These are phyloP conservation scores for Drosophila neonasuta DNA, from an alignment of 2,888 invertebrate genomes.

Conservation along the genomic window DNA sequence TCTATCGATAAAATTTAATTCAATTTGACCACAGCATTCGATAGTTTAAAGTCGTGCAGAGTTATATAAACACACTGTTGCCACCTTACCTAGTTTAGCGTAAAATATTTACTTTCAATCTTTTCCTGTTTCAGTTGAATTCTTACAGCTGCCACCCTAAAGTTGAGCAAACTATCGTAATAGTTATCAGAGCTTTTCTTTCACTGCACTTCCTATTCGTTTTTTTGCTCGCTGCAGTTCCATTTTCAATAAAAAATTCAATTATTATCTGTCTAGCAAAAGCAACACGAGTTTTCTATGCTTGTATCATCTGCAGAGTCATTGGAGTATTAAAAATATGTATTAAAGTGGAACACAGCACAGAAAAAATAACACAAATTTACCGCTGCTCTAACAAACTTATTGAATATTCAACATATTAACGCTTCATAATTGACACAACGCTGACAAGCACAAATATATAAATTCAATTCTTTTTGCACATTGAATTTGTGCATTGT, in stretches of 20 bases:
- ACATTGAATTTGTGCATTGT: constrained; percentile 51
- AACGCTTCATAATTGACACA: background rate
- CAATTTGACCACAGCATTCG: background rate
- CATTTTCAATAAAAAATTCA: constrained; percentile 61
- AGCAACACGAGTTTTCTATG: constrained; percentile 14
- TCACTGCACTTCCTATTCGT: constrained; percentile 1
- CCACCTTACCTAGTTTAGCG: constrained; percentile 2
- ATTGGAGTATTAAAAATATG: background rate
- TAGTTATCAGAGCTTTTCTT: constrained; percentile 22
- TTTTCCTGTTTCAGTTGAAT: constrained; percentile 39
- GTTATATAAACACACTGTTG: background rate
- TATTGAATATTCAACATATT: background rate
- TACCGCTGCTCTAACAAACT: background rate
- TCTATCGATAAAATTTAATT: background rate
- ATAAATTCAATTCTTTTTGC: constrained; percentile 21
- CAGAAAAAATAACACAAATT: background rate
- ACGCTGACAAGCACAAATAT: background rate
- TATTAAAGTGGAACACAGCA: background rate
- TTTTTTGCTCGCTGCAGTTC: background rate
- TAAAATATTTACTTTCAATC: constrained; percentile 42
- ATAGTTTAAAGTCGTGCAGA: background rate
- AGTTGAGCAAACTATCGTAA: constrained; percentile 17
- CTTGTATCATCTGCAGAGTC: constrained; percentile 6
- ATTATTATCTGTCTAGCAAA: constrained; percentile 52
- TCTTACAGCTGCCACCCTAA: constrained; percentile 6